Percentiles rank a stretch among this genome's conserved stretches.
phyloP scores from a whole-genome alignment of 2,888 invertebrate genomes.

The Phengaris arion region DNA sequence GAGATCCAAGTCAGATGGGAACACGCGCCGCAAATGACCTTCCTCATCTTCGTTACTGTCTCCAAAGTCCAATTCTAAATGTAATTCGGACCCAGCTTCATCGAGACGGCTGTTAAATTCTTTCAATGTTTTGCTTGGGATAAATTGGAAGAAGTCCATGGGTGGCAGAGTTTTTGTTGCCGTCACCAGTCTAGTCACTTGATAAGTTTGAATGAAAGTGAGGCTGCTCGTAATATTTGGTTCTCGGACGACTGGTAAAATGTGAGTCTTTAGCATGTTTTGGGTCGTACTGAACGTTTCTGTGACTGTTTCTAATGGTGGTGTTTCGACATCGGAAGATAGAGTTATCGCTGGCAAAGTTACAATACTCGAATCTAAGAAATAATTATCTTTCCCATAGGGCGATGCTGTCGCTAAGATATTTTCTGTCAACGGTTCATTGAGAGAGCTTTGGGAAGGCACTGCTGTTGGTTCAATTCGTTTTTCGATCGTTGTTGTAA shows the following conservation, averaged over 20 bases:
- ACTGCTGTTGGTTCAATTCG: conserved; percentile 82
- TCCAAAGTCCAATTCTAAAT: conserved; percentile 91
- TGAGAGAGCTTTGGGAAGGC: conserved; percentile 79
- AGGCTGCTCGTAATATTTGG: conserved; percentile 86
- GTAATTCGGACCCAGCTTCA: conserved; percentile 92
- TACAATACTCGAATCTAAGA: conserved; percentile 88
- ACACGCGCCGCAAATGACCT: conserved; percentile 69
- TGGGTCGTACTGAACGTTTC: conserved; percentile 96
- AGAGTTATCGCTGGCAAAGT: conserved; percentile 90
- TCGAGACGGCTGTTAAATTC: conserved; percentile 93
- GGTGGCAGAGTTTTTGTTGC: conserved; percentile 94
- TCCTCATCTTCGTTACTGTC: conserved; percentile 86
- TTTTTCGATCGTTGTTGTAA: conserved; percentile 92
- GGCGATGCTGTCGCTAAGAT: conserved; percentile 89
- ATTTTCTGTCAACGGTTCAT: conserved; percentile 92
- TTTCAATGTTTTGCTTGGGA: conserved; percentile 90
- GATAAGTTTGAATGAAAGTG: conserved; percentile 93
- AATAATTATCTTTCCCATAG: conserved; percentile 84
- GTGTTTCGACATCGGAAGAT: conserved; percentile 88
- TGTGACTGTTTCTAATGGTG: conserved; percentile 91
- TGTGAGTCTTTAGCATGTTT: conserved; percentile 91
- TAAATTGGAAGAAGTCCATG: conserved; percentile 91
- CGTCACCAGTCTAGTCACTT: conserved; percentile 91
- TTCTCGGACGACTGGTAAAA: conserved; percentile 88
- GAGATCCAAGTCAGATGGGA: conserved; percentile 84